A percentile compares a stretch with the other conserved stretches of the same genome.
These are phyloP conservation scores for Amiota minor DNA, from an alignment of 2,888 invertebrate genomes.

Conservation along the genomic window DNA sequence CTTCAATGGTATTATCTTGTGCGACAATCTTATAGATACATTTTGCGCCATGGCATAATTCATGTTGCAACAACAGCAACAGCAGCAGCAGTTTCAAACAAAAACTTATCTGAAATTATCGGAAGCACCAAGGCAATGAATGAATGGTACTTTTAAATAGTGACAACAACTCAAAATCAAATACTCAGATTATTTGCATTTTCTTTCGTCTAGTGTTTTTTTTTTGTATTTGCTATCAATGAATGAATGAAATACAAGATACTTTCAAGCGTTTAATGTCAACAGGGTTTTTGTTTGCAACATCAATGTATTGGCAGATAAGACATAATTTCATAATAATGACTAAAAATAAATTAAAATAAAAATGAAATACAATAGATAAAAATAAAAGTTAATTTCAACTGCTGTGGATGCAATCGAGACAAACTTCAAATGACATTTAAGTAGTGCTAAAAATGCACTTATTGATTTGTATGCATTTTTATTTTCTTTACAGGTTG, in stretches of 20 bases:
- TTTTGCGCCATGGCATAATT: neutral
- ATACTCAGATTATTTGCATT: constrained; percentile 13
- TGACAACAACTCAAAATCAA: neutral
- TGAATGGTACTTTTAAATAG: constrained; percentile 10
- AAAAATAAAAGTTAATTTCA: neutral
- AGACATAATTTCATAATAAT: constrained; percentile 8
- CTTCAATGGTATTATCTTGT: constrained; percentile 5
- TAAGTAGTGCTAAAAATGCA: constrained; percentile 5
- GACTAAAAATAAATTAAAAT: neutral
- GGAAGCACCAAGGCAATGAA: constrained; percentile 14
- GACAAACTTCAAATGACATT: constrained; percentile 18
- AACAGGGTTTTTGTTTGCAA: constrained; percentile 13
- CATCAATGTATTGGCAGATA: neutral
- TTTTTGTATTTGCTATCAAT: no score
- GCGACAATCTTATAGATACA: neutral
- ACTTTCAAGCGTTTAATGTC: constrained; percentile 1
- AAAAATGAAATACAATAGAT: neutral
- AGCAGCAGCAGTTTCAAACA: neutral
- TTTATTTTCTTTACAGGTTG: neutral
- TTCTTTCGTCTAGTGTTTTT: no score
- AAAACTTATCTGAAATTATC: constrained; percentile 23
- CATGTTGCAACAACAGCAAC: neutral
- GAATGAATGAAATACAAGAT: neutral
- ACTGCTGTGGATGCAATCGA: constrained; percentile 4
- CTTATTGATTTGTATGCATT: constrained; percentile 16